Conservation (phyloP, 2,113 vertebrate genomes). For the Diglossa brunneiventris region DNA sequence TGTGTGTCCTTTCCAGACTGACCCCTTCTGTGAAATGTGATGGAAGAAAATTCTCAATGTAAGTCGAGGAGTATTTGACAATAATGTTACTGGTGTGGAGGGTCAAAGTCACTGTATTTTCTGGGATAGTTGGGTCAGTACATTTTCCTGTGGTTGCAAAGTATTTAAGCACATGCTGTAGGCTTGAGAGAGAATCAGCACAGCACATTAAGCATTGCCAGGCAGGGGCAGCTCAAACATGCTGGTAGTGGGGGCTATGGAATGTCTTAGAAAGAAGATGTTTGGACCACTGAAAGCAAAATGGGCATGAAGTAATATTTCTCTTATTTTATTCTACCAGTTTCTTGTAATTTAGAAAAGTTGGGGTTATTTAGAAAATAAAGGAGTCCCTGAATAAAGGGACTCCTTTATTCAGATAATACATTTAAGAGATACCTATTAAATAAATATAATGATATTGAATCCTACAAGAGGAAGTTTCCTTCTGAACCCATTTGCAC, state of each 20-base stretch:
- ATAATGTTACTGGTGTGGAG: not conserved
- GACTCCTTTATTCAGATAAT: not conserved
- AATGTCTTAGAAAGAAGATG: not conserved
- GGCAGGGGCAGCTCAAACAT: not conserved
- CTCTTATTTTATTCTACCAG: not conserved
- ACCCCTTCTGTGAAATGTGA: not conserved
- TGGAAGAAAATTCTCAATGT: not conserved
- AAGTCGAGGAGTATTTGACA: rapidly evolving
- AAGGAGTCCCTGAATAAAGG: too few relatives aligned
- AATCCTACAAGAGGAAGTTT: not conserved
- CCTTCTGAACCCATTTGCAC: not conserved
- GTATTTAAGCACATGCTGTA: not conserved
- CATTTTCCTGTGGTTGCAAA: not conserved
- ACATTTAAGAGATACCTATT: not conserved
- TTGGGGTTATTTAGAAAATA: too few relatives aligned
- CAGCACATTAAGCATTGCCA: not conserved
- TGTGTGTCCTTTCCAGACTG: not conserved
- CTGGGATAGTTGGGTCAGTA: too few relatives aligned
- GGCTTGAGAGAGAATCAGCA: not conserved
- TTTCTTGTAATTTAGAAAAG: not conserved
- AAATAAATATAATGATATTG: not conserved
- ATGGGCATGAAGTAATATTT: not conserved
- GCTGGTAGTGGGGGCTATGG: not conserved
- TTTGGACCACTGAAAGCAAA: not conserved
- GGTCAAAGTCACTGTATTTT: not conserved